These are phyloP conservation scores for Periphyllus acericola DNA, from an alignment of 2,888 invertebrate genomes.

Conservation along the genomic window DNA sequence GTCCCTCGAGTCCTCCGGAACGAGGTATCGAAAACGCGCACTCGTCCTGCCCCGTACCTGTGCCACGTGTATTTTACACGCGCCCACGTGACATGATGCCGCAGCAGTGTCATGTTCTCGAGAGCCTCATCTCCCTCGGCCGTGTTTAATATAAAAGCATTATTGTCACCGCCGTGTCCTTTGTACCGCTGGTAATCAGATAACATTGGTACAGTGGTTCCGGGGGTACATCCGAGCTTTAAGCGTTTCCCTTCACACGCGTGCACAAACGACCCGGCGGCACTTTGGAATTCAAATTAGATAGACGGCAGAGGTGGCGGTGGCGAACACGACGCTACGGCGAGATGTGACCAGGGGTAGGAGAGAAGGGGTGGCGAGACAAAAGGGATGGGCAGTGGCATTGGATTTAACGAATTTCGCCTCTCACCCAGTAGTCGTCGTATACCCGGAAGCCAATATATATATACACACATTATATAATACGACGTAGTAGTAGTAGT, in stretches of 20 bases:
- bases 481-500: neutral
- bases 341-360: no score
- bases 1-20: neutral
- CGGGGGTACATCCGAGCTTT: constrained; percentile 8
- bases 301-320: neutral
- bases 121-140: neutral
- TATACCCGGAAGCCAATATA: neutral
- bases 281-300: constrained; percentile 61
- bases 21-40: neutral
- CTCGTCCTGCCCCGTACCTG: neutral
- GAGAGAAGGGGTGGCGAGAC: neutral
- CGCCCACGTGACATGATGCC: no score
- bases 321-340: neutral
- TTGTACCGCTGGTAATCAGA: constrained; percentile 57
- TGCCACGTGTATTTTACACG: neutral
- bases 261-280: constrained; percentile 17
- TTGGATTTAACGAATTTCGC: constrained; percentile 53
- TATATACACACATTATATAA: neutral
- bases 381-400: neutral
- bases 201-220: constrained; percentile 30
- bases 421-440: neutral
- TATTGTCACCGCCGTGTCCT: constrained; percentile 8
- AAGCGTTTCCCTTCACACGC: constrained; percentile 32
- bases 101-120: constrained; percentile 42
- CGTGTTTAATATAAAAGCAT: constrained; percentile 38